Percentiles rank a stretch among this genome's conserved stretches.
These are phyloP conservation scores for Oikopleura albicans DNA, from an alignment of 23 tunicate species.

Conservation along the genomic window DNA sequence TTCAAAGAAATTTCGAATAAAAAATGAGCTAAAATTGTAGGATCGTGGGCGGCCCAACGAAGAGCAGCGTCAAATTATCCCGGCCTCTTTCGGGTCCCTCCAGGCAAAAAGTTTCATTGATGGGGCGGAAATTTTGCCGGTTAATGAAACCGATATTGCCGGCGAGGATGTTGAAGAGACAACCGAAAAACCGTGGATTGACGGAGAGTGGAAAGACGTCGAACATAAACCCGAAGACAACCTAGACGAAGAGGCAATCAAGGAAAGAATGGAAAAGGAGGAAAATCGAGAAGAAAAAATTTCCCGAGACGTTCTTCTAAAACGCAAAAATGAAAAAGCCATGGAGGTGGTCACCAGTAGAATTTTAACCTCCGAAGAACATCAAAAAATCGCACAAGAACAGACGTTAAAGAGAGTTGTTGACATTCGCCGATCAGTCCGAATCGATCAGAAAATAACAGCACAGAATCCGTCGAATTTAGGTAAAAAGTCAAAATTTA, in stretches of 20 bases:
- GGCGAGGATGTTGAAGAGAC: slow-evolving; percentile 3
- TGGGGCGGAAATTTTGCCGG: slow-evolving; percentile 48
- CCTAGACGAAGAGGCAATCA: slow-evolving; percentile 11
- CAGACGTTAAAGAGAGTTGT: slow-evolving; percentile 42
- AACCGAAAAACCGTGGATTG: slow-evolving; percentile 7
- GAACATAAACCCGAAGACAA: slow-evolving; percentile 23
- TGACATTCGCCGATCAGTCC: not conserved
- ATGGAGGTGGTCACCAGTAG: slow-evolving; percentile 33
- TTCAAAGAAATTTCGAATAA: too few species aligned
- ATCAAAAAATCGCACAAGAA: slow-evolving; percentile 29
- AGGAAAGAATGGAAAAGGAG: slow-evolving; percentile 20
- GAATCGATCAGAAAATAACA: too few species aligned
- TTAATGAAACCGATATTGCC: slow-evolving; percentile 20
- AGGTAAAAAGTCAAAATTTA: too few species aligned
- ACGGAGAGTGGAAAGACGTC: slow-evolving; percentile 82
- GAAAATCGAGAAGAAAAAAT: not conserved
- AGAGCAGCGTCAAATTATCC: slow-evolving; percentile 31
- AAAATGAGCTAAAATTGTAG: too few species aligned
- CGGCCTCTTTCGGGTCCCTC: slow-evolving; percentile 36
- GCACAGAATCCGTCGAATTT: not conserved
- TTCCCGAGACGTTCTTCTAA: not conserved
- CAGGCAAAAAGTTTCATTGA: slow-evolving; percentile 30
- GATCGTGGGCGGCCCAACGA: slow-evolving; percentile 70
- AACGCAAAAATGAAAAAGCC: slow-evolving; percentile 17
- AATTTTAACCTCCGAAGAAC: slow-evolving; percentile 52